Evolutionary conservation across 2,797 vertebrate species (phyloP), one percentile per base, ranked within the genome.

Genomic region (Phalloptychus januarius): DNA sequence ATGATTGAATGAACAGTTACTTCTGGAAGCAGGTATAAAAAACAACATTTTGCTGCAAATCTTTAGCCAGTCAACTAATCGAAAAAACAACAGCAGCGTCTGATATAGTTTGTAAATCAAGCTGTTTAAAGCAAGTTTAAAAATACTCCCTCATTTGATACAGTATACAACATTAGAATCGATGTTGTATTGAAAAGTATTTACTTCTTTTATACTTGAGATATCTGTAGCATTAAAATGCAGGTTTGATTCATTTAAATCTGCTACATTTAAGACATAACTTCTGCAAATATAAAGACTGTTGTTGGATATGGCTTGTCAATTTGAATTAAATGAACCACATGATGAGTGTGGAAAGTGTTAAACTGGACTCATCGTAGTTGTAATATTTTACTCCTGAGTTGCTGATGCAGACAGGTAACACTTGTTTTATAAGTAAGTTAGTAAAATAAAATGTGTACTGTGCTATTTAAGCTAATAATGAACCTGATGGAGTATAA

Each of bases 281-380:
- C 1, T 52, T 58, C 70, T 58, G 36, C 61, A 52, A 31, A 71
- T 79, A 33, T 58, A 76, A 65, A 25, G n/a, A 40, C 76, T 38
- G 8, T 67, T 25, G 38, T 87, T 87, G 11, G 31, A 72, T 90
- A 92, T 91, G 88, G 91, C 92, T 94, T 89, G 31, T 86, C 69
- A 75, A 63, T 76, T 71, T 72, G 75, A 71, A 81, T 56, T 44
- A 72, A 79, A 56, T 67, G 28, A 71, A 80, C 71, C 31, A 31
- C 23, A 6, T 5, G n/a, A 83, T 78, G 12, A 73, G n/a, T 23
- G 16, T 20, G 38, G 44, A 33, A 16, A 18, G 52, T 48, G 73
- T 31, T 56, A 40, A 50, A 18, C 1, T 82, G 69, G 67, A 71
- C 38, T 38, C 61, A 79, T 42, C 25, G 72, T 18, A 5, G n/a